Base-by-base conservation (phyloP, 2,797 vertebrate genomes). In the Apogon hyalosoma region DNA sequence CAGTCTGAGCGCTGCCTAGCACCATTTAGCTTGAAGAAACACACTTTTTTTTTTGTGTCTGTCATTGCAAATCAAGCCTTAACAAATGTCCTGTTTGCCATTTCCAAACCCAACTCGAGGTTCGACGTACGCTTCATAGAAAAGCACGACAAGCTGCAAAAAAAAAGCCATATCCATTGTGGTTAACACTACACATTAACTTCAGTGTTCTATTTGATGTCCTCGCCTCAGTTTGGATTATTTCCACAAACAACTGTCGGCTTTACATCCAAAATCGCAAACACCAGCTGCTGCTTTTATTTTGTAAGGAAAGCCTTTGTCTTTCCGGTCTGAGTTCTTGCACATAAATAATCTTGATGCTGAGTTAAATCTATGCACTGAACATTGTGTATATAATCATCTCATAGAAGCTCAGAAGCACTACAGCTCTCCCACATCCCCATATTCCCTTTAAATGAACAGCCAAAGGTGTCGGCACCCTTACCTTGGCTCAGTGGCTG, bases 361-460 rank as follows among this genome's bases (percentile, higher is more conserved):
- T 94, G 90, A 85, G 86, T 83, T 82, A 0, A 77, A 73, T 70
- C 93, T 92, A 82, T 94, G 94, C 95, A 94, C 94, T 95, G 91
- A 88, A 78, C 66, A 39, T 78, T 59, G 65, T 72, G 54, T 66
- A 16, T 59, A 56, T 70, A 62, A 53, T 85, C 63, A 73, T 74
- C 69, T 86, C 33, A 77, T 74, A 53, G 72, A 24, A 45, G 76
- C 18, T 45, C 60, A 16, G 47, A 70, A 66, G 55, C 81, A 63
- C 78, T 63, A 49, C 63, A 21, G 42, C 66, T 6, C 38, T 14
- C 51, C 49, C 78, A 5, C 50, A 24, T 43, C 18, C 43, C 15
- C 63, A 46, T 4, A 7, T 10, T 57, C 68, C 73, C 77, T 74
- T 80, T 79, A 79, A 71, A 66, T 66, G 67, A 42, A 58, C 58